A percentile compares a stretch with the other conserved stretches of the same genome.
These are phyloP conservation scores for Hystrix brachyura DNA, from an alignment of 2,113 vertebrate genomes.

Conservation along the genomic window DNA sequence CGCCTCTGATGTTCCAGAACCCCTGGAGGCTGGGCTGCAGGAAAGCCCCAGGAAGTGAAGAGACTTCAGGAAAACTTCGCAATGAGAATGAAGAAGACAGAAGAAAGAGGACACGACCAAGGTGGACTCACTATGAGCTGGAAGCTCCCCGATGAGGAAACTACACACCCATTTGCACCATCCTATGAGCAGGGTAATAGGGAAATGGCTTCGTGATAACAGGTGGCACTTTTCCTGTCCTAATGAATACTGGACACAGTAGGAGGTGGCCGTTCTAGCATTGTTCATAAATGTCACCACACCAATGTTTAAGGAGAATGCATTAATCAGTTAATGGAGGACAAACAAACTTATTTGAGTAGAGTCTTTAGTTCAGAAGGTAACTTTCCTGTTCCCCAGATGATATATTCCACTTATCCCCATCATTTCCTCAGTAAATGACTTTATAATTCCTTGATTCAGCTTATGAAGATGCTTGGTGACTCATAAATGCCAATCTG, in stretches of 20 bases:
- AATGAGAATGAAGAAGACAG: not conserved
- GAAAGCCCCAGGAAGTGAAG: not conserved
- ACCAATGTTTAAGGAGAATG: not conserved
- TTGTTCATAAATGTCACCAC: not conserved
- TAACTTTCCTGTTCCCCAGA: slow-evolving; percentile 41
- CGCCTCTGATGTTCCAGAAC: not conserved
- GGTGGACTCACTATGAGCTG: not conserved
- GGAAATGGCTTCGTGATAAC: not conserved
- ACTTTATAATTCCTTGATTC: slow-evolving; percentile 75
- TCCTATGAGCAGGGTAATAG: not conserved
- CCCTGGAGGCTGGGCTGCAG: not conserved
- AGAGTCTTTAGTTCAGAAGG: slow-evolving; percentile 41
- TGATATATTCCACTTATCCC: slow-evolving; percentile 51
- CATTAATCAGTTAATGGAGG: not conserved
- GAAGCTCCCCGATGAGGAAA: not conserved
- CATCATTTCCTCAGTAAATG: slow-evolving; percentile 64
- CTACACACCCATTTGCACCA: not conserved
- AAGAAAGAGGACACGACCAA: not conserved
- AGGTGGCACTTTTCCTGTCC: not conserved
- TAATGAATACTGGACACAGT: not conserved
- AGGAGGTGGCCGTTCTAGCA: not conserved
- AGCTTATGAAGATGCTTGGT: slow-evolving; percentile 61
- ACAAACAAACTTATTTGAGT: not conserved
- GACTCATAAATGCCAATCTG: slow-evolving; percentile 80
- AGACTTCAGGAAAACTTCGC: not conserved